Conservation (phyloP, 2,797 vertebrate genomes). For the Clangula hyemalis region DNA sequence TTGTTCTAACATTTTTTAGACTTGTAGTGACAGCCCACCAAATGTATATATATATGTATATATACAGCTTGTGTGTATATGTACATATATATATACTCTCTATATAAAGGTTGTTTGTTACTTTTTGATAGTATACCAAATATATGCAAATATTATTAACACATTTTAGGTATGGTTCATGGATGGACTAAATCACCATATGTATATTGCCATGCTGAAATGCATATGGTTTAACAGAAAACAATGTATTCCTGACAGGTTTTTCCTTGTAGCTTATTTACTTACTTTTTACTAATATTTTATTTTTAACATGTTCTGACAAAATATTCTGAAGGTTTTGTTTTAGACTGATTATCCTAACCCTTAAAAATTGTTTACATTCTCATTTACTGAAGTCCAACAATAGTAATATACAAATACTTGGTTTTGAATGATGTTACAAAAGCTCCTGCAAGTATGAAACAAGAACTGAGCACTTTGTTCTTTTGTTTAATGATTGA, state of each 20-base stretch:
- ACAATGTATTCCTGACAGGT: rapidly evolving
- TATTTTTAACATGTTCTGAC: background rate
- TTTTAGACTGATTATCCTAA: background rate
- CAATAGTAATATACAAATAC: background rate
- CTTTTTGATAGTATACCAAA: background rate
- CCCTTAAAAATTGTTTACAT: background rate
- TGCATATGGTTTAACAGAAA: background rate
- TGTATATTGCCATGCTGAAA: background rate
- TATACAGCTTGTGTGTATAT: too few relatives aligned
- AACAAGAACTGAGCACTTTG: background rate
- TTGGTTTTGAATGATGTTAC: background rate
- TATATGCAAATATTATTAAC: background rate
- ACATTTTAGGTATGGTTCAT: background rate
- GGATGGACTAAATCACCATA: background rate
- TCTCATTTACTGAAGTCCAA: background rate
- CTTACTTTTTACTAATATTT: background rate
- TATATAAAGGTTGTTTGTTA: background rate
- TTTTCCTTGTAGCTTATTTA: background rate
- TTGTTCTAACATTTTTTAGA: background rate
- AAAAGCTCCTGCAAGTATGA: background rate
- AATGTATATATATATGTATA: background rate
- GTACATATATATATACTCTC: too few relatives aligned
- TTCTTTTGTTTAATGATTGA: background rate
- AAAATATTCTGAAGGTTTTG: background rate
- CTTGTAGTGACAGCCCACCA: background rate